Conservation (phyloP, 2,113 vertebrate genomes). For the Mormyrus lacerda region DNA sequence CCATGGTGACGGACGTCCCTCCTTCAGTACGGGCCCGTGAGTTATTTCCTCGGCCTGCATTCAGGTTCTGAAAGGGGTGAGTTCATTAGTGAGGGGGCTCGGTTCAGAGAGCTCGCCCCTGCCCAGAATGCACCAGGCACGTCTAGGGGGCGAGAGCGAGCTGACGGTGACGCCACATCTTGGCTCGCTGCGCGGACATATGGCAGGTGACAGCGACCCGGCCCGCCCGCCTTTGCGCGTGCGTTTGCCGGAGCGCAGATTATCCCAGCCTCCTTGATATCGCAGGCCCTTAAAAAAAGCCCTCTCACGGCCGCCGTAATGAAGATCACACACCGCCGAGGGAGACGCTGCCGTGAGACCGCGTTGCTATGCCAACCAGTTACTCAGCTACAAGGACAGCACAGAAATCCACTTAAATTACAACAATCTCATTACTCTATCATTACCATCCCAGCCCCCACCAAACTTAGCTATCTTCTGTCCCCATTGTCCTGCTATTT, state of each 20-base stretch:
- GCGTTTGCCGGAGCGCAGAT: constrained; percentile 10
- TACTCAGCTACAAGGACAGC: constrained; percentile 51
- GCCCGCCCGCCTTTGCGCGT: constrained; percentile 10
- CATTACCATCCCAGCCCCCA: constrained; percentile 18
- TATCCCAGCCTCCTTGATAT: constrained; percentile 29
- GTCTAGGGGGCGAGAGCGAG: constrained; percentile 15
- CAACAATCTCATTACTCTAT: constrained; percentile 44
- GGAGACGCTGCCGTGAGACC: constrained; percentile 26
- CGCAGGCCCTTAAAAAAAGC: constrained; percentile 30
- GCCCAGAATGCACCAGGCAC: constrained; percentile 11
- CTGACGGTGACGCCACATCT: not conserved
- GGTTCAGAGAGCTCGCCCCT: not conserved
- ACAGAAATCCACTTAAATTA: constrained; percentile 43
- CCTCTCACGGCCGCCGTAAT: constrained; percentile 37
- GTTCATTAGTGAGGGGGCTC: not conserved
- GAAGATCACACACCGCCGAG: constrained; percentile 35
- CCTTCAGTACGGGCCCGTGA: not conserved
- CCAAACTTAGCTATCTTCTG: not conserved
- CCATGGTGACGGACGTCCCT: not conserved
- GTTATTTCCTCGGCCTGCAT: not conserved
- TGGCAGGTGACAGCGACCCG: constrained; percentile 18
- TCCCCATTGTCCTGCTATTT: not conserved
- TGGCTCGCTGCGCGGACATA: constrained; percentile 20
- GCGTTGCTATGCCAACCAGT: constrained; percentile 53
- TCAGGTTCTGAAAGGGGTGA: not conserved